A percentile compares a stretch with the other conserved stretches of the same genome.
phyloP scores from a whole-genome alignment of 2,113 vertebrate species.

The Upupa epops region DNA sequence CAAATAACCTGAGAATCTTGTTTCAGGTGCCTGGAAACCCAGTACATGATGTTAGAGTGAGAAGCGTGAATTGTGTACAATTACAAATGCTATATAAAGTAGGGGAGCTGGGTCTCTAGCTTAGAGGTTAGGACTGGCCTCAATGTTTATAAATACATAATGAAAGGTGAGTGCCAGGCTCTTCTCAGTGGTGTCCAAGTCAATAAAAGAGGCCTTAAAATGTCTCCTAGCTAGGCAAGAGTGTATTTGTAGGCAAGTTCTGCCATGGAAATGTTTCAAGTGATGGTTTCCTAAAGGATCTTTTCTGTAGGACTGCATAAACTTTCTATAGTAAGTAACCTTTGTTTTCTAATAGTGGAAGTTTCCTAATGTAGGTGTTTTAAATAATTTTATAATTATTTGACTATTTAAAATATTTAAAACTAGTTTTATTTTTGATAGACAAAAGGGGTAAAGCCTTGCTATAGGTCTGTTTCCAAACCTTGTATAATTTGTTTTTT shows the following conservation, averaged over 20 bases:
- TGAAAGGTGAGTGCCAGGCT: too few relatives aligned
- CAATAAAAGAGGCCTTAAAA: neutral
- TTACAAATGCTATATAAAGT: too few relatives aligned
- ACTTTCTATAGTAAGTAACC: neutral
- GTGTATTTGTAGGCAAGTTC: neutral
- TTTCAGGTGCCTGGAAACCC: neutral
- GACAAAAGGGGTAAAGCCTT: neutral
- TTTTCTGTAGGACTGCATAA: neutral
- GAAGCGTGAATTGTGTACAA: neutral
- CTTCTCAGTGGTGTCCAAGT: neutral
- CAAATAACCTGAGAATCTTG: rapidly evolving
- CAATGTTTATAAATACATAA: too few relatives aligned
- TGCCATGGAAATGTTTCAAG: neutral
- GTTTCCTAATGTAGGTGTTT: neutral
- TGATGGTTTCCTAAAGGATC: neutral
- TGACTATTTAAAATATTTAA: too few relatives aligned
- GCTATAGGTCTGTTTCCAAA: neutral
- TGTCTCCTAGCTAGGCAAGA: neutral
- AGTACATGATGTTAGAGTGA: neutral
- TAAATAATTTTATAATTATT: too few relatives aligned
- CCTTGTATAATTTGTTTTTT: neutral
- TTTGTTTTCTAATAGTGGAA: neutral
- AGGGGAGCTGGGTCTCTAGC: too few relatives aligned
- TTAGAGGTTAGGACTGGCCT: too few relatives aligned
- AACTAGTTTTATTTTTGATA: neutral